A percentile compares a stretch with the other conserved stretches of the same genome.
Conservation (phyloP, 2,797 vertebrate genomes). For the Synanceia verrucosa region DNA sequence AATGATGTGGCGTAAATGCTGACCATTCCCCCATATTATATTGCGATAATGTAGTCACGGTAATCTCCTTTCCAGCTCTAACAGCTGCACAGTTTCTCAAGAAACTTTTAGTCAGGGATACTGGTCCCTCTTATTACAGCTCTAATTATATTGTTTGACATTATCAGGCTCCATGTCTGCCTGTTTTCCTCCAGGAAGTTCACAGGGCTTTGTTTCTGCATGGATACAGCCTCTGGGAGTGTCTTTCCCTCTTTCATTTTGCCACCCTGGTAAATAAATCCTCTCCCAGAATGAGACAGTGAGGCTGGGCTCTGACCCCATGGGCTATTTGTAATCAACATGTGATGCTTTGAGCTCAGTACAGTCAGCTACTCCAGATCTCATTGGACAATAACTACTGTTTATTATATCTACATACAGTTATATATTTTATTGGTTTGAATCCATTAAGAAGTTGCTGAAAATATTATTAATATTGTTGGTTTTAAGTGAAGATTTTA, state of each 20-base stretch:
- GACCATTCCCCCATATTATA: neutral
- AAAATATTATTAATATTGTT: no score
- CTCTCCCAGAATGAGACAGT: constrained; percentile 23
- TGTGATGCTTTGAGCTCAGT: neutral
- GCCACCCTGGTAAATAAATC: constrained; percentile 41
- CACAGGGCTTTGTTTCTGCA: constrained; percentile 57
- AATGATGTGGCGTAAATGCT: neutral
- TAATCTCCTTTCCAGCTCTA: constrained; percentile 12
- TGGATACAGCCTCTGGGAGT: constrained; percentile 50
- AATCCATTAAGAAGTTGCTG: no score
- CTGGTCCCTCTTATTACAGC: constrained; percentile 26
- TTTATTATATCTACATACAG: no score
- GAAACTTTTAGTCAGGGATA: constrained; percentile 40
- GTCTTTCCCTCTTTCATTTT: constrained; percentile 21
- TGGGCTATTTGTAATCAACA: constrained; percentile 41
- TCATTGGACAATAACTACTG: neutral
- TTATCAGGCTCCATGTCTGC: neutral
- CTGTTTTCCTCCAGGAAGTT: constrained; percentile 39
- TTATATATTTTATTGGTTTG: no score
- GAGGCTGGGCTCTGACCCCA: constrained; percentile 26
- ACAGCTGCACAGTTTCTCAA: neutral
- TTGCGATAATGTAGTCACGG: neutral
- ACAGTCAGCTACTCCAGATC: neutral
- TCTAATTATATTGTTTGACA: constrained; percentile 42
- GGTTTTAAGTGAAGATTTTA: no score